Conservation (phyloP, 2,113 vertebrate species). For the Istiophorus platypterus region DNA sequence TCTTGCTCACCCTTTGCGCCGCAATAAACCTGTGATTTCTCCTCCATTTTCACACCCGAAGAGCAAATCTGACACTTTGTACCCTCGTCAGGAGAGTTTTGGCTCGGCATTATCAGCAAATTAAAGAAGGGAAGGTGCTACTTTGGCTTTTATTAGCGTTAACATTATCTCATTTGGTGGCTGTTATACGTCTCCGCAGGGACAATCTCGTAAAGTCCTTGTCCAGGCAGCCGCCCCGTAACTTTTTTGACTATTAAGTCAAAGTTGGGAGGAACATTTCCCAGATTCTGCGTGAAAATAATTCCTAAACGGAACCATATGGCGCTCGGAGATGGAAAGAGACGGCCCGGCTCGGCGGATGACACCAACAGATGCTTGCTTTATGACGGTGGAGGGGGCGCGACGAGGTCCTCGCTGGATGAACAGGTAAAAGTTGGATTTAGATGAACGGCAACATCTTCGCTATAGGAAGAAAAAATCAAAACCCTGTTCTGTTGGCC, state of each 20-base stretch:
- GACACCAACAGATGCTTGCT: conserved; percentile 49
- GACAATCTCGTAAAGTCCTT: conserved; percentile 56
- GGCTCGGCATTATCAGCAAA: conserved; percentile 37
- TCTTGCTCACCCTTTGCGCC: conserved; percentile 6
- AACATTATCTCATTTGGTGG: conserved; percentile 64
- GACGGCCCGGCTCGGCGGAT: not conserved
- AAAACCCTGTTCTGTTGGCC: not conserved
- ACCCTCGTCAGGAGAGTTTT: not conserved
- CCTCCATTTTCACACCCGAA: not conserved
- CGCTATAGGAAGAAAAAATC: not conserved
- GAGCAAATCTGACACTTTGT: conserved; percentile 18
- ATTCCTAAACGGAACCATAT: conserved; percentile 35
- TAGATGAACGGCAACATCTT: conserved; percentile 3
- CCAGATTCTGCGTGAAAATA: conserved; percentile 43
- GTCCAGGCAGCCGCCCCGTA: conserved; percentile 36
- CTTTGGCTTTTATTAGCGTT: conserved; percentile 59
- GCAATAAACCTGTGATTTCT: conserved; percentile 21
- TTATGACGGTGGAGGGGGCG: conserved; percentile 17
- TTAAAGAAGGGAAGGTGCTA: conserved; percentile 41
- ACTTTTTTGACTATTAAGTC: conserved; percentile 60
- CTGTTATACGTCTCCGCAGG: conserved; percentile 51
- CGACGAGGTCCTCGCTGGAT: conserved; percentile 12
- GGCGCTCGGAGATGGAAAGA: conserved; percentile 34
- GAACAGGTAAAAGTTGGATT: conserved; percentile 2
- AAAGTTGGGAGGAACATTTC: conserved; percentile 53